Evolutionary conservation across 2,888 invertebrate genomes (phyloP).

Genomic region (Zaprionus bogoriensis): DNA sequence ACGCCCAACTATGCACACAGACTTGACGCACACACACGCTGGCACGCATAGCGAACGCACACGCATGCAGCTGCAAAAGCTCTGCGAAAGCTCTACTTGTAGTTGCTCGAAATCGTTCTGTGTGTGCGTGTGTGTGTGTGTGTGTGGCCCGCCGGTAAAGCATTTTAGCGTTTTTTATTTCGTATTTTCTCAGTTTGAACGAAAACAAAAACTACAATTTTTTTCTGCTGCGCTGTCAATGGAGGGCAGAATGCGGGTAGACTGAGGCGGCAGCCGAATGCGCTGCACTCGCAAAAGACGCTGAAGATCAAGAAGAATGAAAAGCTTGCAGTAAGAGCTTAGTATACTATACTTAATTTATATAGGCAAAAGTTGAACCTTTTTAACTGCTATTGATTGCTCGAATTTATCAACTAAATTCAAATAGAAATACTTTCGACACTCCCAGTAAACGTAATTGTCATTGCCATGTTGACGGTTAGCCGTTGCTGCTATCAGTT

Average conservation of each 20-base stretch:
- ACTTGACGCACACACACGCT: constrained; percentile 14
- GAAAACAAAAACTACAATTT: constrained; percentile 47
- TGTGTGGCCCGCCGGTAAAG: constrained; percentile 38
- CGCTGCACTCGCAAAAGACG: constrained; percentile 24
- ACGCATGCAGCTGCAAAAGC: constrained; percentile 56
- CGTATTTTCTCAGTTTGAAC: constrained; percentile 8
- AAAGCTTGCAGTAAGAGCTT: too few species aligned
- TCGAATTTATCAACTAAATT: too few species aligned
- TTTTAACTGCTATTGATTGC: too few species aligned
- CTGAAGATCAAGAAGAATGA: not conserved
- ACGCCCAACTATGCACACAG: constrained; percentile 36
- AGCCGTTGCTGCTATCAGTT: constrained; percentile 7
- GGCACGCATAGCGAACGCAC: constrained; percentile 27
- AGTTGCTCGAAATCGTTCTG: not conserved
- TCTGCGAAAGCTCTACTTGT: constrained; percentile 14
- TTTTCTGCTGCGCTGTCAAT: constrained; percentile 28
- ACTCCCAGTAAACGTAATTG: not conserved
- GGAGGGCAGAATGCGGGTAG: constrained; percentile 20
- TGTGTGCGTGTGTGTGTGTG: constrained; percentile 17
- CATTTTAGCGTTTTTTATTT: constrained; percentile 47
- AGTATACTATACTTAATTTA: too few species aligned
- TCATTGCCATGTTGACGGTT: constrained; percentile 1
- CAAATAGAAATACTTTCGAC: too few species aligned
- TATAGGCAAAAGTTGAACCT: too few species aligned
- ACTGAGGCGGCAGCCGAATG: constrained; percentile 28